phyloP scores from a whole-genome alignment of 1,140 invertebrate species.

The Drosophila pruinosa region DNA sequence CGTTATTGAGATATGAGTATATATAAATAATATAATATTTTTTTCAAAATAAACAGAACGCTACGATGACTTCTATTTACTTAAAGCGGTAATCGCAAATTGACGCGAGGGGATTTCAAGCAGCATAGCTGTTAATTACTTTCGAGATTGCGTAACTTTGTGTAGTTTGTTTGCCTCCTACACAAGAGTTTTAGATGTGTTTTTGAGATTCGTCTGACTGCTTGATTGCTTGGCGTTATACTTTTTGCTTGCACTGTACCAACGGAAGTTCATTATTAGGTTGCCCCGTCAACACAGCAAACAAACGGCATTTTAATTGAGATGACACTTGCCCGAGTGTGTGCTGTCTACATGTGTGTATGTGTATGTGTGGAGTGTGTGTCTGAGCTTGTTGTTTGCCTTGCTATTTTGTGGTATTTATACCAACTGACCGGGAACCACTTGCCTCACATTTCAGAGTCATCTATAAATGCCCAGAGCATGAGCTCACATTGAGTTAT shows the following conservation, averaged over 20 bases:
- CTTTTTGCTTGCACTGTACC: constrained; percentile 54
- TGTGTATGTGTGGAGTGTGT: not conserved
- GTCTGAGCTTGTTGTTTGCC: not conserved
- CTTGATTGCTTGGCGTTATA: constrained; percentile 68
- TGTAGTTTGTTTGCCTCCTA: constrained; percentile 27
- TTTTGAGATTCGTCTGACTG: constrained; percentile 3
- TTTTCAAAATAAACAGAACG: not conserved
- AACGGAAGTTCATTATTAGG: constrained; percentile 67
- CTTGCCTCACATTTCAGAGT: constrained; percentile 13
- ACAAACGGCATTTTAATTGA: constrained; percentile 75
- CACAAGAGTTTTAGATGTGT: constrained; percentile 28
- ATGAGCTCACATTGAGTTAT: constrained; percentile 34
- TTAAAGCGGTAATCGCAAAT: not conserved
- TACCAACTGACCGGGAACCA: constrained; percentile 31
- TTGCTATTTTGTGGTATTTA: constrained; percentile 21
- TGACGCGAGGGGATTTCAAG: not conserved
- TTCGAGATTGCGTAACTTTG: not conserved
- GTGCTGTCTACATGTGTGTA: too few relatives aligned
- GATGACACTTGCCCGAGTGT: constrained; percentile 37
- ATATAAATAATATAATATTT: not conserved
- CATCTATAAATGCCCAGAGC: constrained; percentile 33
- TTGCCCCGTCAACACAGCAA: constrained; percentile 35
- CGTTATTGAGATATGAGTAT: not conserved
- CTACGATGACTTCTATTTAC: not conserved
- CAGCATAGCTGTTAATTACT: constrained; percentile 31